These are phyloP conservation scores for Myiagra hebetior DNA, from an alignment of 2,113 vertebrate genomes.

Conservation along the genomic window DNA sequence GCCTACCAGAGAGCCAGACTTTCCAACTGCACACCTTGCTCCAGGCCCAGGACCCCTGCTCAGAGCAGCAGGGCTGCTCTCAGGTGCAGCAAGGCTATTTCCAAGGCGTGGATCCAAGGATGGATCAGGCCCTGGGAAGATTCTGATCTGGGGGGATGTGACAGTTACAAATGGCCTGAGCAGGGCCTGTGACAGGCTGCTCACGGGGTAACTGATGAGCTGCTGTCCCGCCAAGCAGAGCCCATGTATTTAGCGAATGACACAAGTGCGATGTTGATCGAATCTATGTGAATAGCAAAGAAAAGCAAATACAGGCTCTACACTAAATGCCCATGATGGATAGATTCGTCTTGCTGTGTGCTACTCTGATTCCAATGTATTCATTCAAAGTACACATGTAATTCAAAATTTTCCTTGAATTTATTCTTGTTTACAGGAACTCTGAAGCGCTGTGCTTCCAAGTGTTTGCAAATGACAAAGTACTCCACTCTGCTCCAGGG, in stretches of 20 bases:
- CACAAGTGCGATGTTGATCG: conserved; percentile 60
- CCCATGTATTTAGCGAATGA: conserved; percentile 71
- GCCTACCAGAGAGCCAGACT: neutral
- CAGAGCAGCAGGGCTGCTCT: neutral
- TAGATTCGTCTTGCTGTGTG: conserved; percentile 50
- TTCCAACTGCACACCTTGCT: neutral
- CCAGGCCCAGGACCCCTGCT: neutral
- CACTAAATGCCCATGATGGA: conserved; percentile 68
- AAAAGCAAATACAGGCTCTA: conserved; percentile 65
- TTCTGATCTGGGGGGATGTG: conserved; percentile 62
- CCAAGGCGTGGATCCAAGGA: conserved; percentile 2
- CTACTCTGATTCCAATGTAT: conserved; percentile 44
- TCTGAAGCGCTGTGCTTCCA: conserved; percentile 15
- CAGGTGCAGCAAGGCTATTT: neutral
- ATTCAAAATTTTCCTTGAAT: conserved; percentile 49
- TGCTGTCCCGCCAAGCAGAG: conserved; percentile 54
- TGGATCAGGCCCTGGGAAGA: conserved; percentile 30
- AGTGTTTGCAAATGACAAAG: conserved; percentile 50
- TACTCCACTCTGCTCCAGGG: neutral
- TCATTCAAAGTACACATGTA: conserved; percentile 53
- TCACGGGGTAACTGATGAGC: conserved; percentile 72
- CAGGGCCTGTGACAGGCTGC: conserved; percentile 62
- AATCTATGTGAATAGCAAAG: conserved; percentile 64
- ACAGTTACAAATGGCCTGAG: conserved; percentile 71
- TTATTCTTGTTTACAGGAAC: conserved; percentile 55